phyloP scores from a whole-genome alignment of 2,113 vertebrate species.

The Arvicanthis niloticus region DNA sequence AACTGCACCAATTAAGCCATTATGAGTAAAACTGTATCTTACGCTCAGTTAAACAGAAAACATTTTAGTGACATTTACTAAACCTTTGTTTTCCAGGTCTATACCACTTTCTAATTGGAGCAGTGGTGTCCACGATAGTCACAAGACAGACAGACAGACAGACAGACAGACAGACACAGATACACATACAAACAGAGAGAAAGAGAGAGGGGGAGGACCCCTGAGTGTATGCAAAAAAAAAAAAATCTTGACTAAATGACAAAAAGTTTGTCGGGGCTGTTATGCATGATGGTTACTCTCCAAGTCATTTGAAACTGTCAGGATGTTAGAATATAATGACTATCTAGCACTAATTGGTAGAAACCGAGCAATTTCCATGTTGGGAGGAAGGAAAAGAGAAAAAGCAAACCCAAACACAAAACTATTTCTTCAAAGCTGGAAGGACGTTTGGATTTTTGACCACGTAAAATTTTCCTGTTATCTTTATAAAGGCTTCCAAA shows the following conservation, averaged over 20 bases:
- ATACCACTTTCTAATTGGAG: slow-evolving; percentile 15
- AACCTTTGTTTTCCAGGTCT: neutral
- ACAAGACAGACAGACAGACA: neutral
- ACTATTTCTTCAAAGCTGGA: neutral
- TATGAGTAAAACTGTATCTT: slow-evolving; percentile 4
- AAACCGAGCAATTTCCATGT: neutral
- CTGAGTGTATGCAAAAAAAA: neutral
- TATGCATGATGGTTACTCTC: neutral
- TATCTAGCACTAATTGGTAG: neutral
- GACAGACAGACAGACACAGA: neutral
- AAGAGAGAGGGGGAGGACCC: too few species aligned
- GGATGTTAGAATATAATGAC: slow-evolving; percentile 6
- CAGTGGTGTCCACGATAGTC: neutral
- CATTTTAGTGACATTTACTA: slow-evolving; percentile 9
- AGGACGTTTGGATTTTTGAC: neutral
- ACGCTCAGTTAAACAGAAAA: slow-evolving; percentile 43
- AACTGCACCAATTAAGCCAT: slow-evolving; percentile 47
- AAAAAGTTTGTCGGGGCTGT: neutral
- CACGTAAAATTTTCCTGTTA: slow-evolving; percentile 30
- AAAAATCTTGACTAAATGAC: slow-evolving; percentile 27
- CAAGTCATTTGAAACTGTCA: neutral
- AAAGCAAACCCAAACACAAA: neutral
- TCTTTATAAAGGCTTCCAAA: slow-evolving; percentile 24
- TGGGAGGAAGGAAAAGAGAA: neutral
- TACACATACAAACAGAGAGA: neutral